A percentile compares a stretch with the other conserved stretches of the same genome.
phyloP scores from a whole-genome alignment of 2,113 vertebrate genomes.

The Octodon degus region DNA sequence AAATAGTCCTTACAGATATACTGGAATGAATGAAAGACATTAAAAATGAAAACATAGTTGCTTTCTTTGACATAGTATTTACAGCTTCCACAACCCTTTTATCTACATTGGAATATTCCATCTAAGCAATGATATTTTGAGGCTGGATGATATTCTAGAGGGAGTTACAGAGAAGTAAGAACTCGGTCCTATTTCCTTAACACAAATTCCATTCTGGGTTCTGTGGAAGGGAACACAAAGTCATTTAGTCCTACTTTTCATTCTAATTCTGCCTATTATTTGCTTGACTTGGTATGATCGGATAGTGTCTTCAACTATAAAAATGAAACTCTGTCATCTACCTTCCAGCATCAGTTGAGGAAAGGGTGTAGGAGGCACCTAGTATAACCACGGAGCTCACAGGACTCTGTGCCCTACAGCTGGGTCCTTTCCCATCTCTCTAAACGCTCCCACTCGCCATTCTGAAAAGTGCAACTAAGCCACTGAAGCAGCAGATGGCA shows the following conservation, averaged over 20 bases:
- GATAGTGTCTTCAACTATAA: neutral
- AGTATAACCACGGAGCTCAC: neutral
- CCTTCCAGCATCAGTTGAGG: neutral
- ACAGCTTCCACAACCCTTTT: neutral
- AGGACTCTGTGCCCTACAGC: neutral
- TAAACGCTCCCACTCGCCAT: neutral
- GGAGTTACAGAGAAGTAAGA: neutral
- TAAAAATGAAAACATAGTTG: neutral
- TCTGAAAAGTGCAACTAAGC: constrained; percentile 12
- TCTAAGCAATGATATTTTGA: neutral
- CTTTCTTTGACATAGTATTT: neutral
- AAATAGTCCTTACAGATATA: neutral
- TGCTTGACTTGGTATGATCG: neutral
- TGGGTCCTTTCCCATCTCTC: too few relatives aligned
- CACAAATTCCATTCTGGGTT: neutral
- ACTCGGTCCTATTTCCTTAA: neutral
- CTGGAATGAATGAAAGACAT: neutral
- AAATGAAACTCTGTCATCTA: neutral
- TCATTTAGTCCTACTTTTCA: neutral
- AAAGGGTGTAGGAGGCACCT: neutral
- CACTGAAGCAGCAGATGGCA: constrained; percentile 72
- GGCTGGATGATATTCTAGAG: neutral
- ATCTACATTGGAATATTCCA: neutral
- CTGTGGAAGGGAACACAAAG: neutral
- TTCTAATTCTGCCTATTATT: neutral